A percentile compares a stretch with the other conserved stretches of the same genome.
Conservation (phyloP, 2,797 vertebrate genomes). For the Nasua narica region DNA sequence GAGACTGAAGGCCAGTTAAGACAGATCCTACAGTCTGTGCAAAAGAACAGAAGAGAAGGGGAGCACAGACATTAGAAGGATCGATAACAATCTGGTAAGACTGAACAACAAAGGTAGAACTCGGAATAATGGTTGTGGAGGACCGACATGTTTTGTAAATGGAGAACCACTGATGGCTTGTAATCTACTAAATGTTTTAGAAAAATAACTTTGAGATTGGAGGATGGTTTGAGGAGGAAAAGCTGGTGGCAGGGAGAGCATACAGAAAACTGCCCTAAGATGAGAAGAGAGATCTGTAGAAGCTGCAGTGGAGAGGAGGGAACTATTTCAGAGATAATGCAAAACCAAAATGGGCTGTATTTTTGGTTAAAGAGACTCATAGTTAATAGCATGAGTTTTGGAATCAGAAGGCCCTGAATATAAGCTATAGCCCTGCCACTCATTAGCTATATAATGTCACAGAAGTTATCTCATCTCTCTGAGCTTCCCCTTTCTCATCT, state of each 20-base stretch:
- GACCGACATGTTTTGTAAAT: not conserved
- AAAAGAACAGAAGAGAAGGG: not conserved
- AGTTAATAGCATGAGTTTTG: not conserved
- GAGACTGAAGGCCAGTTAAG: not conserved
- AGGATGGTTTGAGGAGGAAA: not conserved
- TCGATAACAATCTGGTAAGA: not conserved
- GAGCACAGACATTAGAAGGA: not conserved
- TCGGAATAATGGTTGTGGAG: not conserved
- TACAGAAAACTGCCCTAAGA: not conserved
- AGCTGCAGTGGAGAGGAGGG: not conserved
- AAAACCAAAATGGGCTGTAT: not conserved
- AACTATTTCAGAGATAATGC: not conserved
- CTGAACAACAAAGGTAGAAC: fast-evolving
- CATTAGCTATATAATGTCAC: not conserved
- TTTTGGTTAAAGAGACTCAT: not conserved
- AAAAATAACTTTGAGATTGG: not conserved
- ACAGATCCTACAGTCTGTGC: not conserved
- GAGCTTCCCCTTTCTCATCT: not conserved
- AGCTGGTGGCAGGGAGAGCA: not conserved
- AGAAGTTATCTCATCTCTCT: not conserved
- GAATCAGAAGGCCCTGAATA: not conserved
- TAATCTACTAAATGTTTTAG: not conserved
- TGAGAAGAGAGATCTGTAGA: not conserved
- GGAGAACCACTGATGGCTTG: not conserved
- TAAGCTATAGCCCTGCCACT: not conserved